Evolutionary conservation across 2,797 vertebrate genomes (phyloP), one percentile per base, ranked within the genome.

Genomic region (Rhadinocentrus ornatus): DNA sequence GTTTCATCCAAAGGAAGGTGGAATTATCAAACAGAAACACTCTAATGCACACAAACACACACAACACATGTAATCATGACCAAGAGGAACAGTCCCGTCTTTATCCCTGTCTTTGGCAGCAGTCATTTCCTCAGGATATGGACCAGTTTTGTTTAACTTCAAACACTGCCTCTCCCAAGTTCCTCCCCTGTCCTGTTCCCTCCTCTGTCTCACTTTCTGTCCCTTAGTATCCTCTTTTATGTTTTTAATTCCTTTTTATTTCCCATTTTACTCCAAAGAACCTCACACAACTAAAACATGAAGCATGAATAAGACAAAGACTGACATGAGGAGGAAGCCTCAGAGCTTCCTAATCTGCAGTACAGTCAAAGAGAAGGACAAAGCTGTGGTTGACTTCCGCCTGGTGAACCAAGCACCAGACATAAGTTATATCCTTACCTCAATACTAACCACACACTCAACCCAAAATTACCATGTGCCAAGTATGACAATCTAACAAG

Each of bases 391-490:
- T 68, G 60, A 80, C 82, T 86, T 89, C 84, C 71, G 60, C 81
- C 73, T 46, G 55, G 73, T 89, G 83, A 86, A 83, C 78, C 80
- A 81, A 85, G 65, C 77, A 75, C 57, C 86, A 88, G 84, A 73
- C 83, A 85, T 89, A 89, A 90, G 82, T 89, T 86, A 89, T 75
- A 88, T 86, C 79, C 87, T 91, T 75, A 88, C 81, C 89, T 83
- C 85, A 62, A 92, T 91, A 87, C 89, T 85, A 92, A 91, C 92
- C 91, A 83, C 89, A 91, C 62, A 77, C 79, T 88, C 88, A 91
- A 89, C 91, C 84, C 87, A 80, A 93, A 93, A 93, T 92, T 87
- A 93, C 85, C 75, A 90, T 92, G 85, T 90, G 86, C 91, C 77
- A 81, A 83, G 82, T 74, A 85, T 58, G 84, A 89, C 87, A 88